Conservation (phyloP, 2,888 invertebrate genomes). For the Teleogryllus oceanicus region DNA sequence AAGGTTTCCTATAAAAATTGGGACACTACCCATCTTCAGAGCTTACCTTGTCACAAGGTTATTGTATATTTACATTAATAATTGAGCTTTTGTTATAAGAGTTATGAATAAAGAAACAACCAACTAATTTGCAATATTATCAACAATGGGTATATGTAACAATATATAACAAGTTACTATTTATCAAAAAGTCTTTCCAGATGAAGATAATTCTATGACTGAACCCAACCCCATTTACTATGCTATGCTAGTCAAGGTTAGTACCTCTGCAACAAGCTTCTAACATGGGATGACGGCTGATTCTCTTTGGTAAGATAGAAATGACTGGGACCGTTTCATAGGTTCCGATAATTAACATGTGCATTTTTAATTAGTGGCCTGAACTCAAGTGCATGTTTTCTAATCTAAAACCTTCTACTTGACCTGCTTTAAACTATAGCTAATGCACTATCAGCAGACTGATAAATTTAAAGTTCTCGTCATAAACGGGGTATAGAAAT, state of each 20-base stretch:
- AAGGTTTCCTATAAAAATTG: slow-evolving; percentile 37
- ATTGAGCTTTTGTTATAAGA: slow-evolving; percentile 39
- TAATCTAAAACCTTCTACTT: slow-evolving; percentile 25
- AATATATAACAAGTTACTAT: slow-evolving; percentile 41
- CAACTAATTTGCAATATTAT: slow-evolving; percentile 39
- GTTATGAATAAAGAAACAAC: slow-evolving; percentile 37
- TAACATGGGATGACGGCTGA: slow-evolving; percentile 37
- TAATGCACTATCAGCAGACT: slow-evolving; percentile 3
- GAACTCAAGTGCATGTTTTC: slow-evolving; percentile 26
- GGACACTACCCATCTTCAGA: slow-evolving; percentile 32
- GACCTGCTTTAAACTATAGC: background rate
- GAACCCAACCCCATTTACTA: slow-evolving; percentile 3
- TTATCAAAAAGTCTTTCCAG: slow-evolving; percentile 39
- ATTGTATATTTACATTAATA: slow-evolving; percentile 36
- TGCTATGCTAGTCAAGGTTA: slow-evolving; percentile 36
- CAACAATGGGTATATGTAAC: slow-evolving; percentile 40
- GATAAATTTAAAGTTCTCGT: slow-evolving; percentile 11
- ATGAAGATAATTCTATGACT: background rate
- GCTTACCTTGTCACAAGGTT: slow-evolving; percentile 30
- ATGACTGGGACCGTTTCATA: slow-evolving; percentile 31
- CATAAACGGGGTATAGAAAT: background rate
- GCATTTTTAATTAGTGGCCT: slow-evolving; percentile 32
- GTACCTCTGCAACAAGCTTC: slow-evolving; percentile 37
- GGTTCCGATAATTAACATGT: slow-evolving; percentile 31
- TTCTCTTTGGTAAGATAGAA: slow-evolving; percentile 38